phyloP scores from a whole-genome alignment of 2,113 vertebrate genomes.

The Nipponia nippon region DNA sequence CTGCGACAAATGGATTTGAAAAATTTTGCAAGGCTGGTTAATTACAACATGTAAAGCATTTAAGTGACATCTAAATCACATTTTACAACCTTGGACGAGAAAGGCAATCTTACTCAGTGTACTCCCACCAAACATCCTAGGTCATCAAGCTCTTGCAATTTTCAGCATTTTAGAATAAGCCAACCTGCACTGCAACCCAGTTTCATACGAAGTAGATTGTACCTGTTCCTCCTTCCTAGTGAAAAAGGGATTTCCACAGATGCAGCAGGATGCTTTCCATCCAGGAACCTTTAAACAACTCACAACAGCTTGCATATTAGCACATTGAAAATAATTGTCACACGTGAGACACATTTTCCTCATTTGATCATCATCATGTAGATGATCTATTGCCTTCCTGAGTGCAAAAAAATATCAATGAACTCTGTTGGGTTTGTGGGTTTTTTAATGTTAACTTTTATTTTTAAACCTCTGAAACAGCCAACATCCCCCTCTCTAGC shows the following conservation, averaged over 20 bases:
- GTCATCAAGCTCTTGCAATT: background rate
- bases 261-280: background rate
- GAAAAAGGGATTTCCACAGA: background rate
- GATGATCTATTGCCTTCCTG: background rate
- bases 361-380: background rate
- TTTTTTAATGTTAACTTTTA: background rate
- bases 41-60: slow-evolving; percentile 9
- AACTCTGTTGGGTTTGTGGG: background rate
- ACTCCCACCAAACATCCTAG: background rate
- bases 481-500: background rate
- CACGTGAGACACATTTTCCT: background rate
- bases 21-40: slow-evolving; percentile 13
- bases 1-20: background rate
- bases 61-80: slow-evolving; percentile 19
- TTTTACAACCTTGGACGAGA: background rate
- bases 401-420: background rate
- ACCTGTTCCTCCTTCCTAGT: background rate
- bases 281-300: background rate
- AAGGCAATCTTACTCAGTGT: background rate
- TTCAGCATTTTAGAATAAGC: background rate
- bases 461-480: background rate
- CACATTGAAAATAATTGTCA: background rate
- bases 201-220: background rate
- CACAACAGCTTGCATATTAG: background rate
- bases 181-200: background rate